Percentiles rank a stretch among this genome's conserved stretches.
Conservation (phyloP, 2,888 invertebrate species). For the Chloromyia formosa region DNA sequence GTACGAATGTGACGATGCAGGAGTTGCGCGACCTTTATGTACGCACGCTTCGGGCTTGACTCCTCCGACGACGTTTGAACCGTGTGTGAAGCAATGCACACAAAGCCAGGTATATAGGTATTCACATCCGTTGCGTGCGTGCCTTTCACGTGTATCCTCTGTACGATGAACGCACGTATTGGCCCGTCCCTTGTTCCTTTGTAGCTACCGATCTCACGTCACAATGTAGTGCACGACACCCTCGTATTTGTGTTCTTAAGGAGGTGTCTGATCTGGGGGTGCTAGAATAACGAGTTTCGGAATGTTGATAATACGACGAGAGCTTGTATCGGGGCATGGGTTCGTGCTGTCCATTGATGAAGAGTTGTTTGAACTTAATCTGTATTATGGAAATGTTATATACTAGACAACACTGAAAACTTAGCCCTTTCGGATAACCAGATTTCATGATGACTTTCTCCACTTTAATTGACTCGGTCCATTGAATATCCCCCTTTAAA, state of each 20-base stretch:
- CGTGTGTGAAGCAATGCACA: slow-evolving; percentile 7
- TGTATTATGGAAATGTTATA: no score
- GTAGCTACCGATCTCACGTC: slow-evolving; percentile 29
- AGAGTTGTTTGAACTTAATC: no score
- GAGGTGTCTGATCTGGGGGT: neutral
- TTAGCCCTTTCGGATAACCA: no score
- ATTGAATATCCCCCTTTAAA: no score
- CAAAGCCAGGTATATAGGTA: slow-evolving; percentile 15
- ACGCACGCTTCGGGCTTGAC: slow-evolving; percentile 26
- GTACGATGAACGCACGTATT: slow-evolving; percentile 5
- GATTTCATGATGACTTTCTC: no score
- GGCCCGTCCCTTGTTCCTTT: slow-evolving; percentile 22
- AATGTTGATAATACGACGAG: no score
- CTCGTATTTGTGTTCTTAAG: slow-evolving; percentile 12
- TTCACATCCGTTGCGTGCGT: slow-evolving; percentile 33
- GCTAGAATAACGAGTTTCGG: no score
- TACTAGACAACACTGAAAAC: no score
- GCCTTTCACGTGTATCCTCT: slow-evolving; percentile 42
- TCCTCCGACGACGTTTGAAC: neutral
- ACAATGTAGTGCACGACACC: neutral
- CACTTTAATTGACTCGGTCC: no score
- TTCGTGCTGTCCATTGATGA: no score
- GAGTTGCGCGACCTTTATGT: slow-evolving; percentile 31
- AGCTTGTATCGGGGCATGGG: no score
- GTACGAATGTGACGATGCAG: slow-evolving; percentile 12